Percentiles rank a stretch among this genome's conserved stretches.
Conservation (phyloP, 2,113 vertebrate species). For the Urocolius indicus region DNA sequence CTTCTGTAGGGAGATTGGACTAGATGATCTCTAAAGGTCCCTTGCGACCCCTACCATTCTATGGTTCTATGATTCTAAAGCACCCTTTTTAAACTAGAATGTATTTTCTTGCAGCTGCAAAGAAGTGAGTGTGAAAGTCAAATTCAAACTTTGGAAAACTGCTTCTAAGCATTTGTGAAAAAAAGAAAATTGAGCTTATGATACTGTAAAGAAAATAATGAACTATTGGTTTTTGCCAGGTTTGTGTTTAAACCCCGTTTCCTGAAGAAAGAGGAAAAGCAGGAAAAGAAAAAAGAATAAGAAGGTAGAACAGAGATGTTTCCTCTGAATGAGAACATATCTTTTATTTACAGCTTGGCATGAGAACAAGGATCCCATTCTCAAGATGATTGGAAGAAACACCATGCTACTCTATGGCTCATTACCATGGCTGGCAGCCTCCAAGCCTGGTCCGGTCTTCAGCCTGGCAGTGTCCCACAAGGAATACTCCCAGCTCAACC, state of each 20-base stretch:
- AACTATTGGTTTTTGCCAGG: not conserved
- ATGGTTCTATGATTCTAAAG: too few species aligned
- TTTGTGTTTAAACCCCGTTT: not conserved
- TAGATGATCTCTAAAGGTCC: too few species aligned
- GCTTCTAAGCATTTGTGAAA: not conserved
- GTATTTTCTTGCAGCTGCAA: not conserved
- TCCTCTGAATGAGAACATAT: not conserved
- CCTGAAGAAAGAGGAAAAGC: not conserved
- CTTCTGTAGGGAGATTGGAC: too few species aligned
- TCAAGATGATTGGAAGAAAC: not conserved
- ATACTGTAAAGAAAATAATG: not conserved
- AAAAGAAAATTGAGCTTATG: not conserved
- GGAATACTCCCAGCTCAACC: not conserved
- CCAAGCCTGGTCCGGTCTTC: not conserved
- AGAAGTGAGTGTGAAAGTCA: not conserved
- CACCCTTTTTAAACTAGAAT: not conserved
- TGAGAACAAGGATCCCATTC: not conserved
- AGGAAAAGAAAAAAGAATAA: accelerated
- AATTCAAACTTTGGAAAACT: not conserved
- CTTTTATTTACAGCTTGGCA: not conserved
- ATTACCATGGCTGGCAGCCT: not conserved
- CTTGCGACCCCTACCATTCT: too few species aligned
- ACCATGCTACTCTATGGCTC: not conserved
- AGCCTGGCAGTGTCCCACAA: not conserved
- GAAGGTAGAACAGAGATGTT: not conserved